Conservation (phyloP, 53 echinoderm and acorn worm species). For the Paelopatides confundens region DNA sequence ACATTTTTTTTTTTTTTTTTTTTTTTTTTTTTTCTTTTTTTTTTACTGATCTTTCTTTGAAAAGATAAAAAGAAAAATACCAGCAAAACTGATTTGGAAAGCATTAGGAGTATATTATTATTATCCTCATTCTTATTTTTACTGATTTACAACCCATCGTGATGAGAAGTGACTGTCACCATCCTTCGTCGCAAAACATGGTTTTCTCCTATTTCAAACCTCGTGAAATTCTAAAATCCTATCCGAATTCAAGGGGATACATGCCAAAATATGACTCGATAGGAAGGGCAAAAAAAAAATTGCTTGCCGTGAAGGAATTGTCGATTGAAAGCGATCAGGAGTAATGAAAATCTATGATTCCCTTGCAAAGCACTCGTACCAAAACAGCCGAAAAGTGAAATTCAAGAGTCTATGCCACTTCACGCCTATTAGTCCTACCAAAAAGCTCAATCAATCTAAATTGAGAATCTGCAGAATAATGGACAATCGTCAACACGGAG, state of each 20-base stretch:
- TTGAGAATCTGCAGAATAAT: slow-evolving; percentile 44
- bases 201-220: slow-evolving; percentile 42
- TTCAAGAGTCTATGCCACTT: slow-evolving; percentile 50
- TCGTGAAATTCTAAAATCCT: slow-evolving; percentile 41
- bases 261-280: slow-evolving; percentile 26
- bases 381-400: slow-evolving; percentile 29
- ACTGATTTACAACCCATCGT: slow-evolving; percentile 15
- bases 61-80: background rate
- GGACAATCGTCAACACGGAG: slow-evolving; percentile 51
- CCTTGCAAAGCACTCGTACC: slow-evolving; percentile 45
- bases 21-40: background rate
- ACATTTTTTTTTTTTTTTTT: background rate
- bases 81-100: slow-evolving; percentile 19
- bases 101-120: slow-evolving; percentile 34
- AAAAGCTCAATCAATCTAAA: slow-evolving; percentile 53
- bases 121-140: background rate
- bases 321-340: slow-evolving; percentile 52
- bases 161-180: slow-evolving; percentile 45
- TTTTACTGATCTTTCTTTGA: no score
- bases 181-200: slow-evolving; percentile 35
- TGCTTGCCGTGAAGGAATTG: slow-evolving; percentile 53
- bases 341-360: slow-evolving; percentile 58
- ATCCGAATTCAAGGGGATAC: slow-evolving; percentile 26
- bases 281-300: slow-evolving; percentile 31
- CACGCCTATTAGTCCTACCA: slow-evolving; percentile 56